These are phyloP conservation scores for Chaetogeoica ovagalla DNA, from an alignment of 2,888 invertebrate species.

Conservation along the genomic window DNA sequence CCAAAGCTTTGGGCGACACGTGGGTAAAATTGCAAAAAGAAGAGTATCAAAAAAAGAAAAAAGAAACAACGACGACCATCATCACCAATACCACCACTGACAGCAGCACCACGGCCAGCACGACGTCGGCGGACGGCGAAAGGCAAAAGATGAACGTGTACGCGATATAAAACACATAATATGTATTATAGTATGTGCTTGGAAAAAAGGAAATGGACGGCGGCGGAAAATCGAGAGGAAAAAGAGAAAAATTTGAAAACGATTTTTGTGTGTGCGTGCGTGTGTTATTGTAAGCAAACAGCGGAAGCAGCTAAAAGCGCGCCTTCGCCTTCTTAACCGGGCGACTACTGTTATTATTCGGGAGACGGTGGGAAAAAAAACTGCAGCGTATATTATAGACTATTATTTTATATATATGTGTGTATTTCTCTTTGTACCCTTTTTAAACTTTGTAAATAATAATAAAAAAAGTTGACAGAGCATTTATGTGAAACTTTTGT, in stretches of 20 bases:
- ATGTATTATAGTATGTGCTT: not conserved
- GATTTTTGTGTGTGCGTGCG: not conserved
- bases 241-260: not conserved
- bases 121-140: not conserved
- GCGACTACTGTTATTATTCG: not conserved
- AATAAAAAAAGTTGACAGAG: not conserved
- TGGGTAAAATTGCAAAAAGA: constrained; percentile 64
- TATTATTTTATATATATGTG: constrained; percentile 42
- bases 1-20: constrained; percentile 81
- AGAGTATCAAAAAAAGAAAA: constrained; percentile 51
- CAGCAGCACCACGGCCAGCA: not conserved
- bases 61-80: not conserved
- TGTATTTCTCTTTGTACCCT: constrained; percentile 41
- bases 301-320: constrained; percentile 1
- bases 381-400: not conserved
- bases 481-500: not conserved
- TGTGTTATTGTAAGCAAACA: not conserved
- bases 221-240: not conserved
- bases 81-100: too few species aligned
- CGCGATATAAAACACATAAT: not conserved
- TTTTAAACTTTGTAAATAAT: constrained; percentile 52
- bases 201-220: not conserved
- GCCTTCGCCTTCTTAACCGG: not conserved
- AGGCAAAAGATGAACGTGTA: constrained; percentile 45
- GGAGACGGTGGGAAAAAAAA: constrained; percentile 8